Conservation (phyloP, 2,888 invertebrate genomes). For the Ligdia adustata region DNA sequence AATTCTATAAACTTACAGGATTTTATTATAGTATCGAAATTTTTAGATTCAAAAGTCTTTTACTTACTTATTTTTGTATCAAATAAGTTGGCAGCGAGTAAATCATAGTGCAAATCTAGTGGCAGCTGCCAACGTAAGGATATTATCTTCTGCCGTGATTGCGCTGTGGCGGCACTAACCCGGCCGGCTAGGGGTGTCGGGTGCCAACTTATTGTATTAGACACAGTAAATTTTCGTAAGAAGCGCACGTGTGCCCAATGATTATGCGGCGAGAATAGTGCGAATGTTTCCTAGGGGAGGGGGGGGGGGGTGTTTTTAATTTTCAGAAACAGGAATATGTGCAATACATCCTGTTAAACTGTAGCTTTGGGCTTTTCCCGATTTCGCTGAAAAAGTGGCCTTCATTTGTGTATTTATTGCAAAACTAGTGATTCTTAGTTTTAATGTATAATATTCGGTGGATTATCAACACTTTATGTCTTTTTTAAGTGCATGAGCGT, state of each 20-base stretch:
- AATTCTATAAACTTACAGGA: too few relatives aligned
- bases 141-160: slow-evolving; percentile 17
- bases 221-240: slow-evolving; percentile 69
- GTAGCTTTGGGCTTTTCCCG: too few relatives aligned
- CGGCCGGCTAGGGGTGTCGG: slow-evolving; percentile 30
- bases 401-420: too few relatives aligned
- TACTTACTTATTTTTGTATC: slow-evolving; percentile 1
- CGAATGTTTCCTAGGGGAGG: too few relatives aligned
- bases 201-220: slow-evolving; percentile 72
- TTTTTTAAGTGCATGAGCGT: too few relatives aligned
- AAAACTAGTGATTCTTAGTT: too few relatives aligned
- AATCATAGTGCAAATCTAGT: slow-evolving; percentile 11
- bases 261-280: slow-evolving; percentile 54
- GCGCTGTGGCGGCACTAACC: slow-evolving; percentile 35
- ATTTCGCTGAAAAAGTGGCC: too few relatives aligned
- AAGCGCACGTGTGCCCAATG: slow-evolving; percentile 69
- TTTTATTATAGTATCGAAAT: too few relatives aligned
- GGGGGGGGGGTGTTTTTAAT: slow-evolving; percentile 20
- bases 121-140: slow-evolving; percentile 6
- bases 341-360: too few relatives aligned
- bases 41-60: slow-evolving; percentile 2
- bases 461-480: too few relatives aligned
- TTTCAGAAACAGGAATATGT: too few relatives aligned
- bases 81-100: slow-evolving; percentile 3
- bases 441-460: too few relatives aligned